Evolutionary conservation across 23 tunicate genomes (phyloP).

Genomic region (Corella eumyota): DNA sequence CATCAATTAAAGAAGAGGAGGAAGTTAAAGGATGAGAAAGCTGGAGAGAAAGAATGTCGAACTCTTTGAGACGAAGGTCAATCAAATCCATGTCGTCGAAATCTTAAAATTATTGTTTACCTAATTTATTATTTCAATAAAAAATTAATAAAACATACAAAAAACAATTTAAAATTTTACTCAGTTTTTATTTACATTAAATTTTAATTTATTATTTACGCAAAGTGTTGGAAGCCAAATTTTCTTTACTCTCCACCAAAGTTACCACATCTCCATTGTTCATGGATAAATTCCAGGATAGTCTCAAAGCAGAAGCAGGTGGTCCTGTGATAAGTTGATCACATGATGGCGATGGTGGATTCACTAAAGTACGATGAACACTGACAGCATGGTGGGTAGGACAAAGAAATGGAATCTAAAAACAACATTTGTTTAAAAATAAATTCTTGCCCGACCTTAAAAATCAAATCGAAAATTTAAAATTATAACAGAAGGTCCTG

Average conservation of each 20-base stretch:
- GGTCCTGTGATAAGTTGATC: conserved; percentile 50
- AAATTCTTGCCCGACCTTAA: too few relatives aligned
- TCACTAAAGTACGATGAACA: conserved; percentile 33
- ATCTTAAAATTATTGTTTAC: too few relatives aligned
- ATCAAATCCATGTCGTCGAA: too few relatives aligned
- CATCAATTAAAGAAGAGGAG: conserved; percentile 10
- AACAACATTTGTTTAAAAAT: neutral
- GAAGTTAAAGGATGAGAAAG: conserved; percentile 30
- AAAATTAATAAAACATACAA: too few relatives aligned
- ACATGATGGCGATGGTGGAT: conserved; percentile 20
- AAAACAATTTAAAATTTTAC: too few relatives aligned
- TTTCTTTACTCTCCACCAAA: conserved; percentile 1
- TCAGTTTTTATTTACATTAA: too few relatives aligned
- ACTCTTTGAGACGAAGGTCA: conserved; percentile 19
- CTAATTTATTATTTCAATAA: too few relatives aligned
- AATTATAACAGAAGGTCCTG: too few relatives aligned
- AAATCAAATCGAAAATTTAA: too few relatives aligned
- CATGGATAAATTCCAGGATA: conserved; percentile 43
- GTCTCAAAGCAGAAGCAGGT: conserved; percentile 29
- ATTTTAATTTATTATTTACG: too few relatives aligned
- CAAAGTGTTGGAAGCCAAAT: too few relatives aligned
- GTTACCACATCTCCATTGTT: conserved; percentile 18
- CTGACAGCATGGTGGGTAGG: conserved; percentile 66
- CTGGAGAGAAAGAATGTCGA: conserved; percentile 12
- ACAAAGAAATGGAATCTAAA: conserved; percentile 67